Base-by-base conservation (phyloP, 2,113 vertebrate species). In the Corythaeola cristata region DNA sequence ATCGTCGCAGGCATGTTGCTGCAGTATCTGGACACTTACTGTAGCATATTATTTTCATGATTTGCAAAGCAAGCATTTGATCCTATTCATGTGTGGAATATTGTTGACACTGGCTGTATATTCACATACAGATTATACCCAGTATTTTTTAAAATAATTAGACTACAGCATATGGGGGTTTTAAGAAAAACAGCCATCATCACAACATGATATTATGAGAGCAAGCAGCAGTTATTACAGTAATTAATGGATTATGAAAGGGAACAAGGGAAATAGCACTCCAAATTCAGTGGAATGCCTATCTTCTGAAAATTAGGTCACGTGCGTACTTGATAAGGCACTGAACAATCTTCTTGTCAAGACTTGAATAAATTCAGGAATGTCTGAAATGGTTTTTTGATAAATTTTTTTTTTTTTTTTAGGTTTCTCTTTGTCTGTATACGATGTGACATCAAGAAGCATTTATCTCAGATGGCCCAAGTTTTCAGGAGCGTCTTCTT, bases 361-460 rank as follows among this genome's bases (percentile, higher is more conserved):
- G 53, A 47, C 26, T 47, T 67, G 19, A 44, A 39, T 85, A 59
- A n/a, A 67, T 63, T 67, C 49, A 85, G 30, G 39, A 75, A 72
- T 62, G 17, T 62, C 55, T 74, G 30, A 78, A 81, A 55, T 73
- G 8, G 2, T 12, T 30, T 66, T 74, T 52, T 66, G 3, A 37
- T 39, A 50, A 32, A 22, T 33, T 45, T 30, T 22, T 11, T 35
- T 13, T n/a, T 5, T 27, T 85, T 71, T 82, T 93, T 50, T 35
- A 96, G 96, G 87, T 80, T 97, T 98, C 55, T 91, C 95, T 67
- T 5, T 99, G 56, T 98, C 98, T 6, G 71, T 98, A 88, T 98
- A 97, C 12, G 96, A 98, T 11, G 98, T 98, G 85, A 98, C 98
- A 47, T 99, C 98, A 24, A 96, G 94, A 96, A 98, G 95, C 67